A percentile compares a stretch with the other conserved stretches of the same genome.
Conservation (phyloP, 2,888 invertebrate genomes). For the Drosophila falleni region DNA sequence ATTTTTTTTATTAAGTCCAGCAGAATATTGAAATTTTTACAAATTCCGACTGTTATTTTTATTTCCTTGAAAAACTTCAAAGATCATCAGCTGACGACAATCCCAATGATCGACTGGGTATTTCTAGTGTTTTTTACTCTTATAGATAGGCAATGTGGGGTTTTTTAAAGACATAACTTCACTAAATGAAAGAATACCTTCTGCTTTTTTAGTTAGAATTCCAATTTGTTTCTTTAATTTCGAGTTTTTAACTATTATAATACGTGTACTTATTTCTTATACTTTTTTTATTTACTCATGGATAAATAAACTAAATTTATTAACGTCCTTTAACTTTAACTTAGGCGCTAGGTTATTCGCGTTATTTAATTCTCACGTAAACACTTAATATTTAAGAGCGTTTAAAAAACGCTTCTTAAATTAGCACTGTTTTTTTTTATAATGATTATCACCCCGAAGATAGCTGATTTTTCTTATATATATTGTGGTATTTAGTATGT, state of each 20-base stretch:
- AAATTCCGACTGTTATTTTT: no score
- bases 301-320: slow-evolving; percentile 16
- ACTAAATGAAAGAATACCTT: not conserved
- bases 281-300: slow-evolving; percentile 16
- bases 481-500: slow-evolving; percentile 15
- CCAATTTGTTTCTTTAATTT: not conserved
- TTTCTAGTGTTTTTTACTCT: no score
- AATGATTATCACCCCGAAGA: slow-evolving; percentile 22
- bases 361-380: slow-evolving; percentile 13
- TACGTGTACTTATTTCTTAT: slow-evolving; percentile 3
- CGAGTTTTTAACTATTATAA: not conserved
- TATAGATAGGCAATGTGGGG: not conserved
- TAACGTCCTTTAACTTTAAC: slow-evolving; percentile 15
- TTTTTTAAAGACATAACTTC: not conserved
- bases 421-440: slow-evolving; percentile 8
- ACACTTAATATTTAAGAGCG: slow-evolving; percentile 8
- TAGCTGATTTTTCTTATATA: slow-evolving; percentile 12
- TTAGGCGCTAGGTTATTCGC: slow-evolving; percentile 9
- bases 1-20: not conserved
- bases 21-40: not conserved
- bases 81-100: not conserved
- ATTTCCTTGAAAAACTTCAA: no score
- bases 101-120: not conserved
- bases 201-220: not conserved
- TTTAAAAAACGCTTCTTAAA: slow-evolving; percentile 9